phyloP scores from a whole-genome alignment of 2,888 invertebrate genomes.

The Dryadula phaetusa region DNA sequence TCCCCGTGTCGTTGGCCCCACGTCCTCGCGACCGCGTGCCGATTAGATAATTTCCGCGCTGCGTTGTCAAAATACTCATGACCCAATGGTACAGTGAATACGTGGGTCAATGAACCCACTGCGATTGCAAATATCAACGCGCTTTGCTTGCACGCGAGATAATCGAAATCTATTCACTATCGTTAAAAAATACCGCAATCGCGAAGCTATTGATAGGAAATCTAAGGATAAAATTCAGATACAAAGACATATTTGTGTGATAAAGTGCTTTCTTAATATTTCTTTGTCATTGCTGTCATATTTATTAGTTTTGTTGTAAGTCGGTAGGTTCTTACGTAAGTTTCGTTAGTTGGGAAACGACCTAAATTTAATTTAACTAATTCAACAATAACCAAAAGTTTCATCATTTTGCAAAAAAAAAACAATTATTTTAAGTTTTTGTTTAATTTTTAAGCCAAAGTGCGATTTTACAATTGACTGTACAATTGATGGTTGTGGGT shows the following conservation, averaged over 20 bases:
- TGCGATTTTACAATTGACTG: too few relatives aligned
- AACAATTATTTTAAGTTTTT: neutral
- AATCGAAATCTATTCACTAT: conserved; percentile 58
- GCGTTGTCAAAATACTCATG: conserved; percentile 84
- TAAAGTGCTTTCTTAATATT: neutral
- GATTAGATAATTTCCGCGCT: conserved; percentile 83
- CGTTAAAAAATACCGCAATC: conserved; percentile 61
- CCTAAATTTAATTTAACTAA: conserved; percentile 1
- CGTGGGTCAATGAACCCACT: conserved; percentile 69
- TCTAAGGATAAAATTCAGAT: conserved; percentile 31
- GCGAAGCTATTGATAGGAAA: conserved; percentile 35
- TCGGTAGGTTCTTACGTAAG: conserved; percentile 4
- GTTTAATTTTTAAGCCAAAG: neutral
- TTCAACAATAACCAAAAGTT: conserved; percentile 1
- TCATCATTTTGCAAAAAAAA: neutral
- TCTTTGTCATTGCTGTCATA: conserved; percentile 5
- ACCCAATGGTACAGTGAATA: conserved; percentile 83
- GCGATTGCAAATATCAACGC: conserved; percentile 63
- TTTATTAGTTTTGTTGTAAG: conserved; percentile 13
- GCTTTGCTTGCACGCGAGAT: conserved; percentile 56
- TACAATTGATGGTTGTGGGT: neutral
- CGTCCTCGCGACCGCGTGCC: conserved; percentile 81
- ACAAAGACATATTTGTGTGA: conserved; percentile 28
- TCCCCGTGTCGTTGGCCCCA: conserved; percentile 71
- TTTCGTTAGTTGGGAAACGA: conserved; percentile 12